Evolutionary conservation across 2,888 invertebrate genomes (phyloP), one percentile per base, ranked within the genome.

Genomic region (Noctua janthina): DNA sequence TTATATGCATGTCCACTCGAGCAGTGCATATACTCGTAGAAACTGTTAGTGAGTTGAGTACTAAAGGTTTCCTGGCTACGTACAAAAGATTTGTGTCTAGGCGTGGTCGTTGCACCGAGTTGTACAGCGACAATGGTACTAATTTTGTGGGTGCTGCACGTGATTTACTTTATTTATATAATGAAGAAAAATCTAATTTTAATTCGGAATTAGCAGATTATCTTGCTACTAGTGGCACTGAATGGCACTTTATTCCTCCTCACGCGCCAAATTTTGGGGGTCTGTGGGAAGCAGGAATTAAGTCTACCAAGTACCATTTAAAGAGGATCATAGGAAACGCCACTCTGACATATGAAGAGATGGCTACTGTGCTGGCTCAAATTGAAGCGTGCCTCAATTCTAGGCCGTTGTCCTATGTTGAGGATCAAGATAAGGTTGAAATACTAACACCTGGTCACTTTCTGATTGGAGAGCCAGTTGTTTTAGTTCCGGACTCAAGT

Each of bases 221-320:
- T 1, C 2, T 72, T 0, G 59, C 1, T 1, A 59, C 43, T 2
- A 72, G 56, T 59, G 56, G 72, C 17, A 59, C 72, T n/a, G n/a
- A 59, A 3, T 72, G 72, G 72, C 54, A 71, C 13, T 71, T 72
- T n/a, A 72, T 72, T 2, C 71, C 71, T 3, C 71, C 71, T 56
- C 71, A 72, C 0, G 23, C 71, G 0, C 71, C 71, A 4, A 72
- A 72, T 8, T 71, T 69, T 69, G 46, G 54, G 15, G 54, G 72
- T 10, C 49, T 17, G 1, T 10, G 7, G 35, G 35, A 35, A 35
- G 35, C 35, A 35, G 35, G 35, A 35, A 35, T 35, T 35, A 35
- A 35, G 35, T 71, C 71, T 6, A 71, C 70, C 0, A 70, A 70
- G 7, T 6, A 54, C n/a, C 73, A 73, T 17, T 43, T 73, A 1